These are phyloP conservation scores for Ennomos quercinarius DNA, from an alignment of 2,888 invertebrate genomes.

Conservation along the genomic window DNA sequence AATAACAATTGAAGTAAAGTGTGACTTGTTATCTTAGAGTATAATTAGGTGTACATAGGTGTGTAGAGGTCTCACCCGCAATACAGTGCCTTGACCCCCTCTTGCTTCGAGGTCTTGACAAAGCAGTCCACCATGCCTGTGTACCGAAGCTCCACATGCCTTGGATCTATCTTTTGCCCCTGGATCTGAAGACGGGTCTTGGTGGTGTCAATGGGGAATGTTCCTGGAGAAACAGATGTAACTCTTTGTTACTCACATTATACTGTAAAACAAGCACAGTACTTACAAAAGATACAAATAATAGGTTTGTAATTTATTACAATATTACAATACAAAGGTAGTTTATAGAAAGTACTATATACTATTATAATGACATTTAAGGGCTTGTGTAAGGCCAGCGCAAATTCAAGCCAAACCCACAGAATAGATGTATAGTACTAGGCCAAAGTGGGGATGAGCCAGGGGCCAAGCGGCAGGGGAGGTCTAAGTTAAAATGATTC, in stretches of 20 bases:
- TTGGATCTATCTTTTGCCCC: conserved; percentile 93
- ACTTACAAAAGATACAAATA: too few relatives aligned
- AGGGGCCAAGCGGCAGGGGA: too few relatives aligned
- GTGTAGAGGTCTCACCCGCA: conserved; percentile 72
- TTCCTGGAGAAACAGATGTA: conserved; percentile 84
- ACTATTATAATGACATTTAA: too few relatives aligned
- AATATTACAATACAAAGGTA: not conserved
- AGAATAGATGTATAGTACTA: too few relatives aligned
- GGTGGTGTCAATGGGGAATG: conserved; percentile 98
- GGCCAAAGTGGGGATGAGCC: too few relatives aligned
- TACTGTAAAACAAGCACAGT: too few relatives aligned
- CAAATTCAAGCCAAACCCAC: too few relatives aligned
- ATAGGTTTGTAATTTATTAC: too few relatives aligned
- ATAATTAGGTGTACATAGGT: not conserved
- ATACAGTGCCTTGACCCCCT: conserved; percentile 94
- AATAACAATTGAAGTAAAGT: conserved; percentile 4
- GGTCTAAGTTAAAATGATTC: too few relatives aligned
- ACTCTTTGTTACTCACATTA: too few relatives aligned
- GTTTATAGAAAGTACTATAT: too few relatives aligned
- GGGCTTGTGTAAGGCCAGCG: too few relatives aligned
- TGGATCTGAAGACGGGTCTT: conserved; percentile 98
- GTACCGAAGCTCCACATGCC: conserved; percentile 91
- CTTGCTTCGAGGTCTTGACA: conserved; percentile 93
- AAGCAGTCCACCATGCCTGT: conserved; percentile 97
- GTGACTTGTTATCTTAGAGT: not conserved